These are phyloP conservation scores for Pteria penguin DNA, from an alignment of 2,888 invertebrate genomes.

Conservation along the genomic window DNA sequence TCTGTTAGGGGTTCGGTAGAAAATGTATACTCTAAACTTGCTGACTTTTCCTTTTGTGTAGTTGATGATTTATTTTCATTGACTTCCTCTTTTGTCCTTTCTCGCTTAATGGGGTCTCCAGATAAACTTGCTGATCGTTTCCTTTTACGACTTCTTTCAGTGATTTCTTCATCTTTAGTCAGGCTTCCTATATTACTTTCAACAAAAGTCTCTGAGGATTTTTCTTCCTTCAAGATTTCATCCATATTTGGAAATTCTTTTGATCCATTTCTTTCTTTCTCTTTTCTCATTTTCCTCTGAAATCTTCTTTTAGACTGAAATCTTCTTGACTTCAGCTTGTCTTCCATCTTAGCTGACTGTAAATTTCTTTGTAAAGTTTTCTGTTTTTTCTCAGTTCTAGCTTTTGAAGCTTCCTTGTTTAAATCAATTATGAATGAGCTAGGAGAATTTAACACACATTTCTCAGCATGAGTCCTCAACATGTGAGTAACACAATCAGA, in stretches of 20 bases:
- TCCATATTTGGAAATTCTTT: conserved; percentile 15
- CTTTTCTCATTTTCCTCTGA: background rate
- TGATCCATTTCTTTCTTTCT: background rate
- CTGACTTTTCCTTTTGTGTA: background rate
- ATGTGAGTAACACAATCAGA: conserved; percentile 72
- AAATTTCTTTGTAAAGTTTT: conserved; percentile 47
- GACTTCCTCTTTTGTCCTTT: too few species aligned
- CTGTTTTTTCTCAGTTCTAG: conserved; percentile 55
- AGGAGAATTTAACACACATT: conserved; percentile 18
- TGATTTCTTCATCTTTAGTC: too few species aligned
- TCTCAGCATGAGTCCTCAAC: conserved; percentile 60
- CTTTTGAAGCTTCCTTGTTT: conserved; percentile 61
- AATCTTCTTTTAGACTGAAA: background rate
- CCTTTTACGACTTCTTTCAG: background rate
- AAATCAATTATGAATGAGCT: conserved; percentile 62
- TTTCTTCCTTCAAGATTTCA: background rate
- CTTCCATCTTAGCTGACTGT: background rate
- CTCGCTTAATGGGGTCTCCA: too few species aligned
- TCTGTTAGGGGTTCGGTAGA: background rate
- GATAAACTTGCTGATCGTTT: too few species aligned
- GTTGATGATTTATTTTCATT: too few species aligned
- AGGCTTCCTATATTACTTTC: background rate
- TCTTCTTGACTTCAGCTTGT: background rate
- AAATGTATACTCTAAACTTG: background rate
- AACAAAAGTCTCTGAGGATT: background rate